These are phyloP conservation scores for Chondrosia reniformis DNA, from an alignment of 37 sponge, comb jelly and placozoan species.

Conservation along the genomic window DNA sequence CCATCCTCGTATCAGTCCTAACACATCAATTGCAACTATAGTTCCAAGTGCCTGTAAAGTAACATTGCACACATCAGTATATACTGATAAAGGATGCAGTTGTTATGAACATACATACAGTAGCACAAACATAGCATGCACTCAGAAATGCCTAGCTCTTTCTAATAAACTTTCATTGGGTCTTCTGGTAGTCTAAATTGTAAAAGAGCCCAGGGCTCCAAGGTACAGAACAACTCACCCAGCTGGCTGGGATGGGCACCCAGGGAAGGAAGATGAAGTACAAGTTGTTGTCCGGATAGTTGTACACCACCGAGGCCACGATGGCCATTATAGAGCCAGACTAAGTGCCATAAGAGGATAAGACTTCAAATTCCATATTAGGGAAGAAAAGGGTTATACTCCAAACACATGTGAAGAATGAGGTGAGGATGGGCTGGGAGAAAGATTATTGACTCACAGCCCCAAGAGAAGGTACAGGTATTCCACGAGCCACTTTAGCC, in stretches of 20 bases:
- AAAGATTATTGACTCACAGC: no score
- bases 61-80: neutral
- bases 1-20: slow-evolving; percentile 67
- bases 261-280: slow-evolving; percentile 66
- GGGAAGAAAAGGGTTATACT: no score
- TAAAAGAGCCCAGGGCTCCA: no score
- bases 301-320: slow-evolving; percentile 15
- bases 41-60: slow-evolving; percentile 40
- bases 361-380: no score
- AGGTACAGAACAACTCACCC: slow-evolving; percentile 9
- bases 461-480: slow-evolving; percentile 35
- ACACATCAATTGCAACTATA: slow-evolving; percentile 42
- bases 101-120: neutral
- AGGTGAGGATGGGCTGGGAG: no score
- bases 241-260: slow-evolving; percentile 54
- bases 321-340: slow-evolving; percentile 69
- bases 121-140: neutral
- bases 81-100: neutral
- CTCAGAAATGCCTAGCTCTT: neutral
- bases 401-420: no score
- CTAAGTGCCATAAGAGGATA: slow-evolving; percentile 4
- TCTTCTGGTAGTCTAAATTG: no score
- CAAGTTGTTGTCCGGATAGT: slow-evolving; percentile 34
- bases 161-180: no score
- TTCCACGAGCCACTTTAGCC: slow-evolving; percentile 11